Percentiles rank a stretch among this genome's conserved stretches.
phyloP scores from a whole-genome alignment of 1,140 invertebrate genomes.

The Aphaenogaster rudis region DNA sequence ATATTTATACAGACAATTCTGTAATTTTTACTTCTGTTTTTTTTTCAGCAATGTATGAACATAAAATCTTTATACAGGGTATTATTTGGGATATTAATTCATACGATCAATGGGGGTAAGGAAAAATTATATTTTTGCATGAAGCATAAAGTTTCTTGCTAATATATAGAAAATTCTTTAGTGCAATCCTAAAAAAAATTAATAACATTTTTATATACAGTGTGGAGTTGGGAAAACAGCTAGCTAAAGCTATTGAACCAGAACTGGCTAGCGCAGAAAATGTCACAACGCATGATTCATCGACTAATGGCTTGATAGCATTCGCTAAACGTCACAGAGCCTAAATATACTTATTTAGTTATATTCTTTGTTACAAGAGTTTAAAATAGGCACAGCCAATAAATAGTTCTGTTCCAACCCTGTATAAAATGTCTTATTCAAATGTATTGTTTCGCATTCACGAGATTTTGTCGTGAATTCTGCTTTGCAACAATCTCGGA shows the following conservation, averaged over 20 bases:
- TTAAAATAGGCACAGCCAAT: background rate
- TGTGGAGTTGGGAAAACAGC: conserved; percentile 99
- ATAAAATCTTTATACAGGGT: conserved; percentile 99
- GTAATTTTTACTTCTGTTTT: conserved; percentile 81
- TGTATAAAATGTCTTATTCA: too few relatives aligned
- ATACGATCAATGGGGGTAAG: conserved; percentile 99
- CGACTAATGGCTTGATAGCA: conserved; percentile 95
- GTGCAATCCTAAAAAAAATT: conserved; percentile 55
- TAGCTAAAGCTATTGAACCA: conserved; percentile 98
- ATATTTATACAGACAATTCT: conserved; percentile 12
- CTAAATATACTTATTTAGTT: conserved; percentile 67
- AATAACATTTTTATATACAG: conserved; percentile 84
- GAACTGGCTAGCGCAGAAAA: conserved; percentile 92
- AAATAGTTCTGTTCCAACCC: background rate
- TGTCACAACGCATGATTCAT: conserved; percentile 91
- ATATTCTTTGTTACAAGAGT: background rate
- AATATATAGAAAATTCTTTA: background rate
- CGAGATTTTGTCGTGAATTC: too few relatives aligned
- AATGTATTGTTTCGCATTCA: too few relatives aligned
- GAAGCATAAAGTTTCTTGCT: background rate
- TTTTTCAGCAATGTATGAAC: conserved; percentile 96
- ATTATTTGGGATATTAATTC: conserved; percentile 99
- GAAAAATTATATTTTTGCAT: conserved; percentile 66
- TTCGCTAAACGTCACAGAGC: conserved; percentile 90
- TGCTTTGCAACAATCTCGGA: too few relatives aligned